Evolutionary conservation across 2,888 invertebrate species (phyloP), one percentile per base, ranked within the genome.

Genomic region (Cosmia pyralina): DNA sequence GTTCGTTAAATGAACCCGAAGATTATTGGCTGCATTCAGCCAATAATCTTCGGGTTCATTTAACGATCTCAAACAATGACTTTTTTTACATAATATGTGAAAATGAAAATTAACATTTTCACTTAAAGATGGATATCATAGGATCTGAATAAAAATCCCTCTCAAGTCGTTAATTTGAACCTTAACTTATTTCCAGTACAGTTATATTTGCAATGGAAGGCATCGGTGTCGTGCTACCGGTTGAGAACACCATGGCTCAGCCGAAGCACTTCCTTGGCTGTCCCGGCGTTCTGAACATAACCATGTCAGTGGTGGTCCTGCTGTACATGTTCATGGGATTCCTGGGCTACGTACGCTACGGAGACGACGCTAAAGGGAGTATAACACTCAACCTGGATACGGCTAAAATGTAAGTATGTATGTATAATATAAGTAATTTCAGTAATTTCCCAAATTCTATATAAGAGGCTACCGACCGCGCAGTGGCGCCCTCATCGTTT

Each of bases 181-280:
- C 4, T 69, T 48, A 66, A 67, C 71, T 88, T 88, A 72, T 85
- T 94, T 96, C 81, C 92, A 97, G 99, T 81, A 99, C 99, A 72
- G 99, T 99, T 59, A 98, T 99, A 90, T 99, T 99, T 91, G 99
- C 99, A 19, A 99, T 99, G 97, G 99, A 99, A 95, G 99, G 98
- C 63, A 99, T 99, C 84, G 98, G 98, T 71, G 98, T 98, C 70
- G 98, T 99, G 3, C 97, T 99, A 92, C 99, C 99, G 0, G 97
- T 99, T 69, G 99, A 99, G 93, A 99, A 99, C 91, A 97, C 98
- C 8, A 99, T 99, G 99, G 97, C 97, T 69, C 97, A 97, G 71
- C 98, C 98, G 0, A 96, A 97, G 76, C 97, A 98, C 79, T 98
- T 98, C 90, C 97, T 99, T 69, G 97, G 97, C 52, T 97, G 97